phyloP scores from a whole-genome alignment of 2,113 vertebrate species.

The Poecile atricapillus region DNA sequence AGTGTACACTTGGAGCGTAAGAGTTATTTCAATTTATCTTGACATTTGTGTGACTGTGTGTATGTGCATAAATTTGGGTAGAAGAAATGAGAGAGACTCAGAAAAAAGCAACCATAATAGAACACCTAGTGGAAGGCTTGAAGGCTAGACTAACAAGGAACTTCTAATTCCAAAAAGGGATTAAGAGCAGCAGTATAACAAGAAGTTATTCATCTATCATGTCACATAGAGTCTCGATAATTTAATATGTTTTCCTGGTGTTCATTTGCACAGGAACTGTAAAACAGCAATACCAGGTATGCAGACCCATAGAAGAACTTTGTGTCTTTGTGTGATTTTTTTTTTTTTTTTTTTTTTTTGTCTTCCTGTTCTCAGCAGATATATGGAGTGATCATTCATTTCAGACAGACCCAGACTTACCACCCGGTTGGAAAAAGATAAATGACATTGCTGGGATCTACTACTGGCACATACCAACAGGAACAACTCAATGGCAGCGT shows the following conservation, averaged over 20 bases:
- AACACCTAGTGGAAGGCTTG: not conserved
- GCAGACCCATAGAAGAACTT: not conserved
- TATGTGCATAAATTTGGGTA: not conserved
- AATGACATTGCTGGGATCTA: constrained; percentile 88
- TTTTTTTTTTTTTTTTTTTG: not conserved
- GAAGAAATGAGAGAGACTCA: not conserved
- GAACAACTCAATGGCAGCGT: constrained; percentile 90
- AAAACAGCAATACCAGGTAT: not conserved
- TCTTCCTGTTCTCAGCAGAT: constrained; percentile 72
- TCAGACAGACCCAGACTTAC: constrained; percentile 91
- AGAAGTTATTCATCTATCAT: not conserved
- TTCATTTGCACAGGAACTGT: not conserved
- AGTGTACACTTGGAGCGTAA: not conserved
- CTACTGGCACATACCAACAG: constrained; percentile 95
- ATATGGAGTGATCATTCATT: constrained; percentile 90
- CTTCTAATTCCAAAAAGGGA: not conserved
- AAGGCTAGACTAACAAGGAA: not conserved
- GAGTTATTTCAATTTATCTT: not conserved
- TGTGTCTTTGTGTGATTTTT: not conserved
- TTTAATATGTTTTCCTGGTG: not conserved
- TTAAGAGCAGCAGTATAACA: not conserved
- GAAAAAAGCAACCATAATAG: not conserved
- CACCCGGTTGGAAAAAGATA: constrained; percentile 93
- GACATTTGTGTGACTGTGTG: not conserved
- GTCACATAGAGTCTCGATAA: not conserved